Evolutionary conservation across 2,888 invertebrate genomes (phyloP), one percentile per base, ranked within the genome.

Genomic region (Pachymerium ferrugineum): DNA sequence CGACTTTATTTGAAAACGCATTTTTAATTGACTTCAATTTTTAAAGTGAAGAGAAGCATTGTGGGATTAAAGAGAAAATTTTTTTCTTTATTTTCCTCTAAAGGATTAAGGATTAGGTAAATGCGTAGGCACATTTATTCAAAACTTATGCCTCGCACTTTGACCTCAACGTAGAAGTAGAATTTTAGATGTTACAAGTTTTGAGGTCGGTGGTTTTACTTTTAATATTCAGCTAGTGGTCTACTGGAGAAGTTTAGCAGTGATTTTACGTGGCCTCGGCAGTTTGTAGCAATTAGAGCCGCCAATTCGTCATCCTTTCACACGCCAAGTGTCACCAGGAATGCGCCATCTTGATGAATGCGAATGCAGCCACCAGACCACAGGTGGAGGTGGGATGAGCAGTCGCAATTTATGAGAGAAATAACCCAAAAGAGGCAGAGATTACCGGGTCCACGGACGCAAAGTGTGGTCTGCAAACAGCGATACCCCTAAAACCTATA

Each of bases 261-360:
- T 62, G 62, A 62, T 62, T 62, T 62, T 62, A n/a, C 62, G 62
- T 28, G 62, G 28, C 62, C 62, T 62, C 62, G 62, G 28, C 62
- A 62, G 10, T 62, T 62, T 14, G 28, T 28, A 25, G 62, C 28
- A 62, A 62, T 62, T 62, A 62, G 25, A 28, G 62, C 12, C 62
- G 28, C 62, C 62, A 62, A 62, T 62, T 62, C 62, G 62, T 62
- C 62, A 62, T 62, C 62, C 62, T 62, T 62, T 62, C 62, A 62
- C 62, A 62, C 62, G 62, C 22, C 62, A 62, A 62, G 28, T 62
- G 62, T 62, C 62, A 62, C 62, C 62, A 10, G 62, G 62, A 62
- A 62, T 62, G 62, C 62, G 62, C 62, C 62, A 62, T 62, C 62
- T 62, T 62, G 62, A 62, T 62, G 62, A 62, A 62, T 62, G 62